These are phyloP conservation scores for Scyliorhinus canicula DNA, from an alignment of 2,797 vertebrate genomes.

Conservation along the genomic window DNA sequence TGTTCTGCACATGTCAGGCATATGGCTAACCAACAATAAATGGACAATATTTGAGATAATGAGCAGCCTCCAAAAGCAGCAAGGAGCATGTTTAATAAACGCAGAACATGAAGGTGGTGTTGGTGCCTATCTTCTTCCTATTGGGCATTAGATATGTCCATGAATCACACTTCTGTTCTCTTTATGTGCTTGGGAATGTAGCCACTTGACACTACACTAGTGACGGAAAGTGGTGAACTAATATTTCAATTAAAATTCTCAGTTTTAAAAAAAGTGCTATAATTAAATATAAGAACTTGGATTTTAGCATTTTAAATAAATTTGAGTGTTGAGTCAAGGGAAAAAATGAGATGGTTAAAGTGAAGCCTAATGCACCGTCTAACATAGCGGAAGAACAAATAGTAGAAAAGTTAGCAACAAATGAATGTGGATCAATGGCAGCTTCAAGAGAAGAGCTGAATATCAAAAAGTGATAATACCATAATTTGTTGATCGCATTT, in stretches of 20 bases:
- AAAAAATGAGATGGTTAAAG: background rate
- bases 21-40: too few species aligned
- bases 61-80: background rate
- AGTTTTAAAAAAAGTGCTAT: background rate
- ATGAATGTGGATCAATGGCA: too few species aligned
- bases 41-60: too few species aligned
- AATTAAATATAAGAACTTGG: background rate
- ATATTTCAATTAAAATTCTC: background rate
- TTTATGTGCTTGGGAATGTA: background rate
- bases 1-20: background rate
- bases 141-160: background rate
- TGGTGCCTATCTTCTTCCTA: background rate
- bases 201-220: background rate
- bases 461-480: background rate
- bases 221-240: background rate
- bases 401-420: too few species aligned
- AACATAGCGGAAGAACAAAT: background rate
- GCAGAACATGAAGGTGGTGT: background rate
- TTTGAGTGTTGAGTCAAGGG: background rate
- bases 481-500: background rate
- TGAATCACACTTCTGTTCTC: background rate
- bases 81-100: background rate
- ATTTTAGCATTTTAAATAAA: background rate
- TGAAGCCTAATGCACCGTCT: background rate
- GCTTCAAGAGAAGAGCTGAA: background rate